Base-by-base conservation (phyloP, 92 coral and sea anemone species). In the Pocillopora meandrina region DNA sequence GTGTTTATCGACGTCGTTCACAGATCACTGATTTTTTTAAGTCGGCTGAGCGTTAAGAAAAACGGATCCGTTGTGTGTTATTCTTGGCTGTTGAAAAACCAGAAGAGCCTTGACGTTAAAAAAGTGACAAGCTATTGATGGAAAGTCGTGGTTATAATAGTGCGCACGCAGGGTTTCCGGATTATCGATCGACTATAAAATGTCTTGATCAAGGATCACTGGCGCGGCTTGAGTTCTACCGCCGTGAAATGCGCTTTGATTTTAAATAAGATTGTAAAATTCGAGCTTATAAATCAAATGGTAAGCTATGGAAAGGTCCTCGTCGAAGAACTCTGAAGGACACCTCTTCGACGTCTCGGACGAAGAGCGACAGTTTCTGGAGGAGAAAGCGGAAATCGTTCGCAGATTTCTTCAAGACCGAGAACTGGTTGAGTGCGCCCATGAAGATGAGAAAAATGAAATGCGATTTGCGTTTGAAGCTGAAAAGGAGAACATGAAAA, bases 331-430 rank as follows among this genome's bases (percentile, higher is more conserved):
- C 35, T 63, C 78, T 12, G 80, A 73, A 16, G 80, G 72, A 83
- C 73, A 74, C 62, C 61, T 62, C 55, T 62, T 42, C 64, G 90
- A 88, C 26, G 79, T 81, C 60, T 82, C 92, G 5, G 89, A 88
- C 12, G 63, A 65, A 57, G 95, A 89, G 73, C 81, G 91, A 65
- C 87, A 81, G 59, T 63, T 83, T 23, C 85, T 93, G 17, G 97
- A 91, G 60, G 99, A 96, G 71, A 94, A 94, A 81, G 98, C 99
- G 9, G 99, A 96, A 69, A 91, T 96, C 35, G 95, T 96, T 61
- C 96, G 98, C 9, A 97, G 99, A 10, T 96, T 96, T 89, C 94
- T 96, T 77, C 97, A 94, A 76, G 99, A 94, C 86, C 80, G 95
- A 81, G 98, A 92, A 21, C 77, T 95, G 23, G 82, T 96, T 56